Conservation (phyloP, 2,888 invertebrate species). For the Eupithecia centaureata region DNA sequence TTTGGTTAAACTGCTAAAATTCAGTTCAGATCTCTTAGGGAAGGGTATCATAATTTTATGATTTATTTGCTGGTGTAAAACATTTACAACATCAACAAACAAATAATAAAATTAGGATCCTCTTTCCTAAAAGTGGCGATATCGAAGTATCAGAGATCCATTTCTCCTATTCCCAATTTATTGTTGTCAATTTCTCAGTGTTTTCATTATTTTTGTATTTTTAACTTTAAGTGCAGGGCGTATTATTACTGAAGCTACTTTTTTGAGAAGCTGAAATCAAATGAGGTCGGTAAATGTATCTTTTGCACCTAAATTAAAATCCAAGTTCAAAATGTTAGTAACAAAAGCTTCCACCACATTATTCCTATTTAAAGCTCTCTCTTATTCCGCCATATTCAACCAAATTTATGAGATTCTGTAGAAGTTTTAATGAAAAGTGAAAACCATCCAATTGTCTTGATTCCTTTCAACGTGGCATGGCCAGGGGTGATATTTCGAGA, state of each 20-base stretch:
- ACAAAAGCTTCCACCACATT: neutral
- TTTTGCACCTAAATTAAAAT: neutral
- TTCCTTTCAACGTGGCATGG: conserved; percentile 36
- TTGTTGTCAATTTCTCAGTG: neutral
- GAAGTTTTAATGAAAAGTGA: conserved; percentile 26
- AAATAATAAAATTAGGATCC: neutral
- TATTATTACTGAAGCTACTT: neutral
- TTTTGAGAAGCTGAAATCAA: neutral
- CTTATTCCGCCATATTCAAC: conserved; percentile 9
- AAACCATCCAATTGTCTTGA: conserved; percentile 33
- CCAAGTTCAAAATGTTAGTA: neutral
- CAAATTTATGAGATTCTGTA: conserved; percentile 9
- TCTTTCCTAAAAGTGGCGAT: neutral
- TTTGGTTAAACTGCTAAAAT: neutral
- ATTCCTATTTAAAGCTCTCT: neutral
- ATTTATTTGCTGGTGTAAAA: no score
- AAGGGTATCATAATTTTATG: no score
- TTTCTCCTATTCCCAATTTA: neutral
- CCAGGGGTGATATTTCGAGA: conserved; percentile 55
- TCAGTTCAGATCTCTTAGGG: neutral
- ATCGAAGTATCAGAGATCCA: no score
- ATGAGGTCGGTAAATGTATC: neutral
- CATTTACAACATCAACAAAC: neutral
- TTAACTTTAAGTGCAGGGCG: neutral
- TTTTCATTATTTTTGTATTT: neutral